Base-by-base conservation (phyloP, 1,140 invertebrate species). In the Cydia strobilella region DNA sequence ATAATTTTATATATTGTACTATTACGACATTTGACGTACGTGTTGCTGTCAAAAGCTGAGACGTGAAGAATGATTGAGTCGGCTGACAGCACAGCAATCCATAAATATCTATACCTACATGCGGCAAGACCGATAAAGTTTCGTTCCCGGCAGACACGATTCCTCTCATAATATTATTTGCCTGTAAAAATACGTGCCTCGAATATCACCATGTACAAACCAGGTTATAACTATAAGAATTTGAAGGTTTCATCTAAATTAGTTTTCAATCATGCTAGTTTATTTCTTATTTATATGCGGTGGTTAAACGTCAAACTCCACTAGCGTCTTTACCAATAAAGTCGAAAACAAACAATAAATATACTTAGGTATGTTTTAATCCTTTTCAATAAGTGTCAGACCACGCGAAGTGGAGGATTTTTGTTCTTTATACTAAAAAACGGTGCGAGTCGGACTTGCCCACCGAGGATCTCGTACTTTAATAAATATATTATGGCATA, bases 151-250 rank as follows among this genome's bases (percentile, higher is more conserved):
- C 76, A 85, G 84, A 81, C 82, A 84, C 79, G 78, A 82, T 80
- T 82, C 79, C 77, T 79, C 79, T 84, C 82, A 85, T 85, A 85
- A 85, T 84, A 82, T 85, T 85, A 85, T 85, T 85, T 85, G 84
- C 80, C 79, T 76, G 78, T 79, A 78, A 51, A 72, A 42, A 66
- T 74, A 83, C 84, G 84, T 85, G 84, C 80, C 79, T 79, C 23
- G 84, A 85, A 85, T 85, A 77, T 73, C 79, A 69, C 71, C 65
- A 73, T 75, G 72, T 84, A 82, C n/a, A 25, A 25, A 72, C 79
- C 80, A 81, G 82, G 77, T 82, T 77, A 82, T 83, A 79, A 80
- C 78, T 78, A 80, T 84, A 84, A 81, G 80, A 79, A 85, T 85
- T 83, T 78, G 78, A 82, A 79, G 79, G 80, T 73, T 65, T 54